A percentile compares a stretch with the other conserved stretches of the same genome.
These are phyloP conservation scores for Erythrolamprus reginae DNA, from an alignment of 2,113 vertebrate species.

Conservation along the genomic window DNA sequence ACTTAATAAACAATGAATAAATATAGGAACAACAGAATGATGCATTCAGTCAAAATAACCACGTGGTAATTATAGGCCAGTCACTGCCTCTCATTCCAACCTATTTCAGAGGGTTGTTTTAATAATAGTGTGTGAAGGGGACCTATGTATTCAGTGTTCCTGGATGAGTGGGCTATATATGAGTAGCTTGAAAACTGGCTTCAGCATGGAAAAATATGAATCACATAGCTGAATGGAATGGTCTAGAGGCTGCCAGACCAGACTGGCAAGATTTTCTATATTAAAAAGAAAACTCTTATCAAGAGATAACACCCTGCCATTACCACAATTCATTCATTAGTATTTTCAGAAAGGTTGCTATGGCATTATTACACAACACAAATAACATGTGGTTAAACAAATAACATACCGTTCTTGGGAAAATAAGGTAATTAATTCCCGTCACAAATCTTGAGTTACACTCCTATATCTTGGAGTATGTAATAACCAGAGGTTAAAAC, in stretches of 20 bases:
- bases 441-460: slow-evolving; percentile 6
- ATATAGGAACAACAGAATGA: neutral
- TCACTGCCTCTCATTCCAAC: neutral
- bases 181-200: neutral
- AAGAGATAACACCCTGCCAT: slow-evolving; percentile 28
- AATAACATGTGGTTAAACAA: slow-evolving; percentile 31
- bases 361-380: slow-evolving; percentile 38
- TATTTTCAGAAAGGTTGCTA: slow-evolving; percentile 32
- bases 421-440: slow-evolving; percentile 39
- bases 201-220: neutral
- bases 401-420: slow-evolving; percentile 52
- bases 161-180: neutral
- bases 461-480: neutral
- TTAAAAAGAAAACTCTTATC: slow-evolving; percentile 38
- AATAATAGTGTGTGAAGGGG: neutral
- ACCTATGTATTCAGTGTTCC: neutral
- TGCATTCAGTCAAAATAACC: neutral
- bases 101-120: neutral
- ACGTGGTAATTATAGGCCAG: neutral
- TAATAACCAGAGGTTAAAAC: slow-evolving; percentile 4
- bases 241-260: slow-evolving; percentile 34
- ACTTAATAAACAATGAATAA: no score
- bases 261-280: slow-evolving; percentile 26
- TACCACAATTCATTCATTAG: slow-evolving; percentile 45
- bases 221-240: slow-evolving; percentile 15